Conservation (phyloP, 2,888 invertebrate species). For the Heliconius cydno region DNA sequence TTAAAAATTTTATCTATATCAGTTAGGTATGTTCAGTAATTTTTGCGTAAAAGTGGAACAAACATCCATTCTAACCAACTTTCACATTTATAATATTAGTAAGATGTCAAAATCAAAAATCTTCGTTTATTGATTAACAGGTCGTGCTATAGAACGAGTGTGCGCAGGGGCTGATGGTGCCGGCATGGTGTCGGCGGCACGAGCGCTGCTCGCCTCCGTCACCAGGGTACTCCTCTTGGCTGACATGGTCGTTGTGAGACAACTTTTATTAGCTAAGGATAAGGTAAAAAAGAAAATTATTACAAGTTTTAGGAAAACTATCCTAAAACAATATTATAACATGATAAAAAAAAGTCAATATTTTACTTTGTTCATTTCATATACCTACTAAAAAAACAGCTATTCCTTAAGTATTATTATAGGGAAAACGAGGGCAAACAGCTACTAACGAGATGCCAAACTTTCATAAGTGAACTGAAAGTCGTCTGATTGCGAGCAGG, state of each 20-base stretch:
- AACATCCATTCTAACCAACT: too few relatives aligned
- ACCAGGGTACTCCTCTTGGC: constrained; percentile 97
- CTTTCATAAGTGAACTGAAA: constrained; percentile 28
- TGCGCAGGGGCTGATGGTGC: constrained; percentile 90
- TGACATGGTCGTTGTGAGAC: constrained; percentile 98
- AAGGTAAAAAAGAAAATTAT: constrained; percentile 85
- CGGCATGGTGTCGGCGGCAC: constrained; percentile 94
- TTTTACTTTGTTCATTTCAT: neutral
- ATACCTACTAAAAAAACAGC: neutral
- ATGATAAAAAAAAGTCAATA: neutral
- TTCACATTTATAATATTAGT: neutral
- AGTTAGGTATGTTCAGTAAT: too few relatives aligned
- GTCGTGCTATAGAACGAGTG: constrained; percentile 95
- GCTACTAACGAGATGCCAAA: constrained; percentile 19
- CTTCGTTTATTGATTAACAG: constrained; percentile 73
- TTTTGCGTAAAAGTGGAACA: too few relatives aligned
- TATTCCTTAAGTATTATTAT: constrained; percentile 3
- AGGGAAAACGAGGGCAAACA: neutral
- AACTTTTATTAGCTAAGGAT: constrained; percentile 96
- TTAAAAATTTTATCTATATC: too few relatives aligned
- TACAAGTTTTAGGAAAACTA: neutral
- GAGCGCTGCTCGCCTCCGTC: constrained; percentile 96
- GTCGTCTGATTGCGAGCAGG: constrained; percentile 71
- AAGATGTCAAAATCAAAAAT: neutral
- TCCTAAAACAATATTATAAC: neutral